Conservation (phyloP, 1,140 invertebrate species). For the Meloidogyne exigua region DNA sequence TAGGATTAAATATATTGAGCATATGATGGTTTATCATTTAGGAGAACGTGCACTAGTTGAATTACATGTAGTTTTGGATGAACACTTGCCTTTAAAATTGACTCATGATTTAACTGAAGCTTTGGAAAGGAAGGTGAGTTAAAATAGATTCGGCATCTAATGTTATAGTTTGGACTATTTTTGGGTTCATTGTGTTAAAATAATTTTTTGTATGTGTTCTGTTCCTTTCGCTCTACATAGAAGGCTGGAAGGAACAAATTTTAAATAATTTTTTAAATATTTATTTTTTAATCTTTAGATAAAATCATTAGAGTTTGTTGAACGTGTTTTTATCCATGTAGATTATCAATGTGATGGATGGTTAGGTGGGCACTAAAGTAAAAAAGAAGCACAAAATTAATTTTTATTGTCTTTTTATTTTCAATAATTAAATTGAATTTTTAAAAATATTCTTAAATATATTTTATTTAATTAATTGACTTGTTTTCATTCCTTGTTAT, state of each 20-base stretch:
- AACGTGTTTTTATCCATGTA: slow-evolving; percentile 52
- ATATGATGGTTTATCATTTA: slow-evolving; percentile 49
- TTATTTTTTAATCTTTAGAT: slow-evolving; percentile 17
- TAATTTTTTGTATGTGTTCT: no score
- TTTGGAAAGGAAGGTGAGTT: slow-evolving; percentile 34
- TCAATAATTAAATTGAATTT: neutral
- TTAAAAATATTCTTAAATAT: no score
- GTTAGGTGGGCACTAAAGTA: slow-evolving; percentile 26
- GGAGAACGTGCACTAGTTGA: slow-evolving; percentile 50
- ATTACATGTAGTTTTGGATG: slow-evolving; percentile 51
- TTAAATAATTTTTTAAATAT: neutral
- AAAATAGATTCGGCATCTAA: neutral
- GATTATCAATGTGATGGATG: slow-evolving; percentile 49
- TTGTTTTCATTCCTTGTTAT: no score
- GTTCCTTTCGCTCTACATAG: no score
- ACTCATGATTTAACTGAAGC: slow-evolving; percentile 48
- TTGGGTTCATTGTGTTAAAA: no score
- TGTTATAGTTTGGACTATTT: no score
- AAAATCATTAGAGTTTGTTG: slow-evolving; percentile 46
- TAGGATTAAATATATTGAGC: slow-evolving; percentile 42
- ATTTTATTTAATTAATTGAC: no score
- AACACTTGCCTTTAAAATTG: slow-evolving; percentile 36
- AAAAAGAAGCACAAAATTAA: no score
- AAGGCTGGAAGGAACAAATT: no score
- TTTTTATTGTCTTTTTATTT: no score